Percentiles rank a stretch among this genome's conserved stretches.
Evolutionary conservation across 2,797 vertebrate species (phyloP).

Genomic region (Rhadinocentrus ornatus): DNA sequence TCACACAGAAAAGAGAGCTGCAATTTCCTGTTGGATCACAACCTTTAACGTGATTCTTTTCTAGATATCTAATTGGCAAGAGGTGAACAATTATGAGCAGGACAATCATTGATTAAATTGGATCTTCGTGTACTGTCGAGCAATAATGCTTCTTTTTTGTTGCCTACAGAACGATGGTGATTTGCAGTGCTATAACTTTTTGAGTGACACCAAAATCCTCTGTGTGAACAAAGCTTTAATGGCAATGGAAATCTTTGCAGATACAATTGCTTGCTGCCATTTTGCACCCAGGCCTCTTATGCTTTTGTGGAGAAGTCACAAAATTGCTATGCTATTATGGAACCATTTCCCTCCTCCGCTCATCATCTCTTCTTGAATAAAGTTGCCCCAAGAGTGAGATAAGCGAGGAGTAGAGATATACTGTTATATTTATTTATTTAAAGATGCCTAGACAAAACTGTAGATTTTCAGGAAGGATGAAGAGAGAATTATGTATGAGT

Average conservation of each 20-base stretch:
- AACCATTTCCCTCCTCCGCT: constrained; percentile 54
- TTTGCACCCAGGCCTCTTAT: constrained; percentile 70
- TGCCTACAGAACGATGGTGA: constrained; percentile 41
- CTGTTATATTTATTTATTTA: constrained; percentile 12
- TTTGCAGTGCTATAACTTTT: constrained; percentile 51
- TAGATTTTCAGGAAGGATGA: constrained; percentile 42
- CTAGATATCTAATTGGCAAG: constrained; percentile 56
- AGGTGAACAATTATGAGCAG: constrained; percentile 58
- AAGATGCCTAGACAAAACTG: constrained; percentile 46
- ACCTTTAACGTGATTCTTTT: constrained; percentile 59
- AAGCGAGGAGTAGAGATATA: constrained; percentile 40
- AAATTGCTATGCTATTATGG: constrained; percentile 78
- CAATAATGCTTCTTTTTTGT: constrained; percentile 43
- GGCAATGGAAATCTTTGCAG: constrained; percentile 74
- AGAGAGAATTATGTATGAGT: constrained; percentile 20
- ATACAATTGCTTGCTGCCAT: constrained; percentile 74
- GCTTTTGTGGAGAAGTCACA: constrained; percentile 70
- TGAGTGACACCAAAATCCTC: constrained; percentile 70
- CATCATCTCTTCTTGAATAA: constrained; percentile 70
- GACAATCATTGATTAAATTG: constrained; percentile 57
- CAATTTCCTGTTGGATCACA: constrained; percentile 58
- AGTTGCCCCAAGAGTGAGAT: constrained; percentile 63
- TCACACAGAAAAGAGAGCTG: constrained; percentile 53
- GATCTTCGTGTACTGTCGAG: constrained; percentile 44
- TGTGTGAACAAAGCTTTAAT: constrained; percentile 71